These are phyloP conservation scores for Ceyx cyanopectus DNA, from an alignment of 2,113 vertebrate genomes.

Conservation along the genomic window DNA sequence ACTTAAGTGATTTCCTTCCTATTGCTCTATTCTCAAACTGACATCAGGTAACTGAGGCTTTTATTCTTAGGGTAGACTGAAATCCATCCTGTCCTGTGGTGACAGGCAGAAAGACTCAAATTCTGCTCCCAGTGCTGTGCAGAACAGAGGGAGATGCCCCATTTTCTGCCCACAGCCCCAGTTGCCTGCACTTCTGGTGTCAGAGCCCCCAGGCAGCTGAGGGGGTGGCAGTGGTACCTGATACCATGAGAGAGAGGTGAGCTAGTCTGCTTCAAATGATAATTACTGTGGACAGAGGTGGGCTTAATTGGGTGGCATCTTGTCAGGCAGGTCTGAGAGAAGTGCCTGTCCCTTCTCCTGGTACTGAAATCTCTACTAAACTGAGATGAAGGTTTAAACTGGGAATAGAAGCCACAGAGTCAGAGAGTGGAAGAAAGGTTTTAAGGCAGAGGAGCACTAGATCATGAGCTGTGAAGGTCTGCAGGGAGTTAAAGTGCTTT, in stretches of 20 bases:
- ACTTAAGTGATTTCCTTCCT: not conserved
- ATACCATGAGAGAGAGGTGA: not conserved
- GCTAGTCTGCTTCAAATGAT: not conserved
- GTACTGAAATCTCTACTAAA: not conserved
- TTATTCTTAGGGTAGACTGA: not conserved
- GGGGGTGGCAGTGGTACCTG: fast-evolving
- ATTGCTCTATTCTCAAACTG: not conserved
- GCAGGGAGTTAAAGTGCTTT: not conserved
- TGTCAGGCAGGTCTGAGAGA: not conserved
- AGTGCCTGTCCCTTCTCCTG: not conserved
- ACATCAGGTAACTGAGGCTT: not conserved
- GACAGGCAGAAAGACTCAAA: not conserved
- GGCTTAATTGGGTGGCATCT: fast-evolving
- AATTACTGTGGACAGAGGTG: fast-evolving
- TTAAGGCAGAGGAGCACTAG: not conserved
- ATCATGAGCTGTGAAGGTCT: not conserved
- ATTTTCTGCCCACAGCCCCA: fast-evolving
- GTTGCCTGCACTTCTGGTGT: not conserved
- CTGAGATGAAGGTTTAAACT: not conserved
- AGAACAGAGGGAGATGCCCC: not conserved
- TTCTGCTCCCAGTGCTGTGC: not conserved
- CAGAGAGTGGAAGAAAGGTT: fast-evolving
- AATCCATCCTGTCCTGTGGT: not conserved
- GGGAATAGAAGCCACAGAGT: not conserved
- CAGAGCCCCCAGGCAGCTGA: not conserved